Percentiles rank a stretch among this genome's conserved stretches.
phyloP scores from a whole-genome alignment of 2,888 invertebrate species.

The Nephrotoma guestfalica region DNA sequence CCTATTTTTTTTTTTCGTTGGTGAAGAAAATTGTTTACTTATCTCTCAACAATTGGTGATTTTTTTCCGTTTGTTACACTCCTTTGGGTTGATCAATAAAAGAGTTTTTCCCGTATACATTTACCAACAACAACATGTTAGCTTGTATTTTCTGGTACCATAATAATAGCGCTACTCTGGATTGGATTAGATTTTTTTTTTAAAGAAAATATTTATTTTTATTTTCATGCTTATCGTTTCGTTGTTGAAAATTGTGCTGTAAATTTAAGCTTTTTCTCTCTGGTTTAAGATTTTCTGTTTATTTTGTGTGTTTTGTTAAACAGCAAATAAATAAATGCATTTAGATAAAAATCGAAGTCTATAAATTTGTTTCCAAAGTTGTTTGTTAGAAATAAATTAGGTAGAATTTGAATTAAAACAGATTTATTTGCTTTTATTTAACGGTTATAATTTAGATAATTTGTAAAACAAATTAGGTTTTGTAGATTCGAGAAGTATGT shows the following conservation, averaged over 20 bases:
- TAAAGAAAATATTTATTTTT: not conserved
- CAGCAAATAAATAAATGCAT: not conserved
- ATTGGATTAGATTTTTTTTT: not conserved
- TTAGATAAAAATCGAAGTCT: not conserved
- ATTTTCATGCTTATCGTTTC: not conserved
- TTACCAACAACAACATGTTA: not conserved
- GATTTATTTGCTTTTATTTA: not conserved
- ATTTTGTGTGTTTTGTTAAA: not conserved
- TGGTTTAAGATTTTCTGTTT: not conserved
- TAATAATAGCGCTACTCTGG: not conserved
- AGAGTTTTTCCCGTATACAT: not conserved
- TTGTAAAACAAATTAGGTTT: not conserved
- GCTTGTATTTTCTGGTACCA: not conserved
- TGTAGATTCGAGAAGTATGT: not conserved
- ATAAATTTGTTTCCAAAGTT: not conserved
- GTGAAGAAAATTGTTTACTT: not conserved
- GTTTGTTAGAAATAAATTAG: not conserved
- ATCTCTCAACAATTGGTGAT: not conserved
- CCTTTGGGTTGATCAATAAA: not conserved
- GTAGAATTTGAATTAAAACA: not conserved
- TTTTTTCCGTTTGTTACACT: not conserved
- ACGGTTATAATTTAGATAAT: not conserved
- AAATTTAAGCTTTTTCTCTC: not conserved
- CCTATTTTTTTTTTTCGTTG: not conserved
- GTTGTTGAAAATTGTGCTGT: not conserved